Evolutionary conservation across 2,888 invertebrate species (phyloP).

Genomic region (Synanthedon myopaeformis): DNA sequence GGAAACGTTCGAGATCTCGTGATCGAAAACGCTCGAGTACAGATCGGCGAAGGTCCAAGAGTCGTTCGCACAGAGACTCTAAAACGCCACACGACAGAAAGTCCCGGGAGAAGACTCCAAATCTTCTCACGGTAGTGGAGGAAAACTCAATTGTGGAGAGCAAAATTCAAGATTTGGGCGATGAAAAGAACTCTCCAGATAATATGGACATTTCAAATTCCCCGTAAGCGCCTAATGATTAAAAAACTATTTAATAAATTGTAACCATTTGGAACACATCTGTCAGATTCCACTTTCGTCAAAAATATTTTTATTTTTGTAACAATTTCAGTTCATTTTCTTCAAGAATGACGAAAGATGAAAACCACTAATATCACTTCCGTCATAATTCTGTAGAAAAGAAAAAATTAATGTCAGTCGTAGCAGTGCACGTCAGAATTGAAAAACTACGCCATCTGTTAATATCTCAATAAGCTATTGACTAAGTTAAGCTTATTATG

Average conservation of each 20-base stretch:
- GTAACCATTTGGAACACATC: too few species aligned
- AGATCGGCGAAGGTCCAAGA: conserved; percentile 52
- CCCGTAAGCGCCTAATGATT: conserved; percentile 52
- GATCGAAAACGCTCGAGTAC: conserved; percentile 58
- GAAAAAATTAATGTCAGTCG: too few species aligned
- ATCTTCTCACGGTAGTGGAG: conserved; percentile 30
- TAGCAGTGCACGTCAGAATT: too few species aligned
- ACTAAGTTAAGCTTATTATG: too few species aligned
- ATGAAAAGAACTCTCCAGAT: conserved; percentile 74
- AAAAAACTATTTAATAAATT: neutral
- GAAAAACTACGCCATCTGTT: too few species aligned
- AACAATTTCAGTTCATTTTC: too few species aligned
- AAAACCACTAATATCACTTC: too few species aligned
- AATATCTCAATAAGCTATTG: too few species aligned
- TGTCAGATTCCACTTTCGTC: too few species aligned
- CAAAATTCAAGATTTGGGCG: conserved; percentile 40
- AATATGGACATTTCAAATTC: conserved; percentile 87
- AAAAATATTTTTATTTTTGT: too few species aligned
- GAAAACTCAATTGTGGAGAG: conserved; percentile 27
- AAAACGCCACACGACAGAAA: conserved; percentile 50
- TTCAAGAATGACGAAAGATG: too few species aligned
- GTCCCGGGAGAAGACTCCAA: conserved; percentile 49
- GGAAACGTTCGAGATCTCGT: conserved; percentile 51
- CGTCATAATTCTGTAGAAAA: too few species aligned
- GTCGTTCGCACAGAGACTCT: conserved; percentile 47